Conservation (phyloP, 2,888 invertebrate genomes). For the Volucella bombylans region DNA sequence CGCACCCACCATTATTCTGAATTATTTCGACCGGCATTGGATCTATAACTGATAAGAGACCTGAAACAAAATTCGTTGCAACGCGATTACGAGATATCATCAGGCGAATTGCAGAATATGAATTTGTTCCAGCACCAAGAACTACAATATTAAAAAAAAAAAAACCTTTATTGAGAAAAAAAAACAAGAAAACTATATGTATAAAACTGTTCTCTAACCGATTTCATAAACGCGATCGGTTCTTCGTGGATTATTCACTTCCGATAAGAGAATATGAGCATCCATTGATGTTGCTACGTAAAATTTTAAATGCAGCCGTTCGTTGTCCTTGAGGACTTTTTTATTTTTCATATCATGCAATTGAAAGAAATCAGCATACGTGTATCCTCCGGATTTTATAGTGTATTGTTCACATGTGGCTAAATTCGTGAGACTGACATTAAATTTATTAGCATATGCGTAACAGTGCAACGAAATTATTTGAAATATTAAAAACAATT, state of each 20-base stretch:
- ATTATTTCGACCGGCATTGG: constrained; percentile 87
- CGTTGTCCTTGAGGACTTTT: constrained; percentile 76
- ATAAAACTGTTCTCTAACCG: constrained; percentile 77
- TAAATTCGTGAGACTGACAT: constrained; percentile 79
- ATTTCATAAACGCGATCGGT: constrained; percentile 87
- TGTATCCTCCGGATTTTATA: constrained; percentile 84
- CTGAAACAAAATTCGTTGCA: constrained; percentile 84
- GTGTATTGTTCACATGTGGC: constrained; percentile 84
- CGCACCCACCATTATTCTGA: constrained; percentile 83
- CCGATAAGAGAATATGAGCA: constrained; percentile 87
- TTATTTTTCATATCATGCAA: constrained; percentile 81
- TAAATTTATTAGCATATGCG: constrained; percentile 76
- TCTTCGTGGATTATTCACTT: constrained; percentile 82
- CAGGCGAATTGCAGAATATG: constrained; percentile 87
- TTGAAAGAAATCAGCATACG: constrained; percentile 85
- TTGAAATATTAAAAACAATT: constrained; percentile 15
- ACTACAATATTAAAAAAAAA: constrained; percentile 78
- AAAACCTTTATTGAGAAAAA: background rate
- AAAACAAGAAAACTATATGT: background rate
- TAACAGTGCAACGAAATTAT: background rate
- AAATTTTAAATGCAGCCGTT: constrained; percentile 85
- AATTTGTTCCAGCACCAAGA: constrained; percentile 88
- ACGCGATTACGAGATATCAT: constrained; percentile 85
- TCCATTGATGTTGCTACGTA: constrained; percentile 87
- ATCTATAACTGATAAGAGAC: constrained; percentile 85